Base-by-base conservation (phyloP, 2,888 invertebrate genomes). In the Metallyticus violacea region DNA sequence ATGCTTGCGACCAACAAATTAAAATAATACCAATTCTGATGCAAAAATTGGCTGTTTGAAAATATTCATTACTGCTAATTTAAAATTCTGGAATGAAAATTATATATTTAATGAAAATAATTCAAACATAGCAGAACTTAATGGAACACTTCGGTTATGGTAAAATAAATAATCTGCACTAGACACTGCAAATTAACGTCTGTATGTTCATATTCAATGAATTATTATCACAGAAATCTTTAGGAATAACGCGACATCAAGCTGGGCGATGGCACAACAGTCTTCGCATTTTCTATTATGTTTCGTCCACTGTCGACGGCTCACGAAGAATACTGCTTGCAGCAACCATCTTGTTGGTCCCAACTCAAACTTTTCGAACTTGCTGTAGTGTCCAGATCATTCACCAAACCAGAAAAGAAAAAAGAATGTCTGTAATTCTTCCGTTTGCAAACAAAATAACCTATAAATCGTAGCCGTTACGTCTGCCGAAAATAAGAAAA, bases 201-300 rank as follows among this genome's bases (percentile, higher is more conserved):
- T n/a, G n/a, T n/a, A 29, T 28, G 81, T 62, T 62, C 40, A 62
- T 62, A 9, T 62, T 62, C 15, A 62, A 62, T 28, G 28, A 78
- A 85, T 26, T 81, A 85, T 26, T 81, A 85, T 81, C 85, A 85
- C 85, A 85, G 85, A 85, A 85, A 26, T 26, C 85, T 80, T 79
- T 27, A 85, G 27, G 80, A 77, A 85, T 76, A n/a, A 29, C 28
- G 27, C 15, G 79, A 30, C 6, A 76, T 76, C 80, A 27, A 62
- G 76, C 26, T 85, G 81, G 81, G 26, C 77, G 26, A 79, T 30
- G 40, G 25, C 9, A 26, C 79, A 30, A 29, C 40, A 22, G 25
- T 29, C 22, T 84, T 80, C 26, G 79, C 85, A 80, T 15, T 76
- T 81, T 15, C 78, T 40, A 80, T 0, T 4, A 0, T 77, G 85